Evolutionary conservation across 2,797 vertebrate species (phyloP).

Genomic region (Gadopsis bispinosus): DNA sequence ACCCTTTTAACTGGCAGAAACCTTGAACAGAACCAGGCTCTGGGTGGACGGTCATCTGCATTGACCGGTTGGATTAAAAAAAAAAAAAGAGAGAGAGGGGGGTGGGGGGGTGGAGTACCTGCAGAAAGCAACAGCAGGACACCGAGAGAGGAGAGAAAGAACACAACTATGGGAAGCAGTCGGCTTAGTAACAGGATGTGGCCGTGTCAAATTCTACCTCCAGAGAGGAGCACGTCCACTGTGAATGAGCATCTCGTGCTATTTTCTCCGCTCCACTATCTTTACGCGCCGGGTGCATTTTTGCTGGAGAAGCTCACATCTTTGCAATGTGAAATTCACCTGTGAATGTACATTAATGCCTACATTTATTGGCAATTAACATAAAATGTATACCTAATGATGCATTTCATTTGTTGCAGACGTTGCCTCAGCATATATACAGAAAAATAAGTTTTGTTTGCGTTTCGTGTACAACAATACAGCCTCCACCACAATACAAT

Average conservation of each 20-base stretch:
- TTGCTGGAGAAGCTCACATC: neutral
- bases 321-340: neutral
- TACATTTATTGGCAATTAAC: neutral
- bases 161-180: too few species aligned
- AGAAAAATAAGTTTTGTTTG: neutral
- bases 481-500: neutral
- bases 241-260: neutral
- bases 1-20: too few species aligned
- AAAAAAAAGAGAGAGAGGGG: too few species aligned
- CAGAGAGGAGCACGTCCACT: too few species aligned
- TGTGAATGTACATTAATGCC: neutral
- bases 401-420: neutral
- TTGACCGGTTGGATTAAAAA: too few species aligned
- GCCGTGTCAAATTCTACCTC: neutral
- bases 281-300: neutral
- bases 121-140: too few species aligned
- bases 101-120: too few species aligned
- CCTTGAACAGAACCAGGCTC: too few species aligned
- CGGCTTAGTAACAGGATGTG: neutral
- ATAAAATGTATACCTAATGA: too few species aligned
- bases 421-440: neutral
- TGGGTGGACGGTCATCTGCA: too few species aligned
- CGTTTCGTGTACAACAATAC: neutral
- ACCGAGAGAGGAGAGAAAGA: too few species aligned
- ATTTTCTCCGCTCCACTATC: neutral